Percentiles rank a stretch among this genome's conserved stretches.
phyloP scores from a whole-genome alignment of 2,888 invertebrate species.

The Encarsia formosa region DNA sequence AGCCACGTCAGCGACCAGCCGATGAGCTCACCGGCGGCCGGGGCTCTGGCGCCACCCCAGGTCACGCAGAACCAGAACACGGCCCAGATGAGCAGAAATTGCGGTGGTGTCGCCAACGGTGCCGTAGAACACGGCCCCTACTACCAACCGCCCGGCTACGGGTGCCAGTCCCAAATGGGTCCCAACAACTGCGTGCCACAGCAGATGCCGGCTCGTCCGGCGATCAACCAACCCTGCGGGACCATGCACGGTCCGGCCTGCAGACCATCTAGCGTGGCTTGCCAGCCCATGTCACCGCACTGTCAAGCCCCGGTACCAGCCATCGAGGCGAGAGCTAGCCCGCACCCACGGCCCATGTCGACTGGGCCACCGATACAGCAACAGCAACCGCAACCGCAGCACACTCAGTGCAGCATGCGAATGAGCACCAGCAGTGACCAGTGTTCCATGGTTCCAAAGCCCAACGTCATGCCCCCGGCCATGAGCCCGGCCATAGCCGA shows the following conservation, averaged over 20 bases:
- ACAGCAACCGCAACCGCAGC: slow-evolving; percentile 46
- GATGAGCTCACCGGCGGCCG: slow-evolving; percentile 47
- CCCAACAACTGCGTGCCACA: slow-evolving; percentile 31
- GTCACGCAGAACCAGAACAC: slow-evolving; percentile 43
- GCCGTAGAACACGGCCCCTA: slow-evolving; percentile 34
- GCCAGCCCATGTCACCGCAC: slow-evolving; percentile 42
- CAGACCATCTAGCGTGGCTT: slow-evolving; percentile 32
- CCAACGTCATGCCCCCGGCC: slow-evolving; percentile 12
- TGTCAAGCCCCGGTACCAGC: slow-evolving; percentile 50
- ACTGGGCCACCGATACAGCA: slow-evolving; percentile 42
- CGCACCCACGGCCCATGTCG: slow-evolving; percentile 21
- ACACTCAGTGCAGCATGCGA: slow-evolving; percentile 27
- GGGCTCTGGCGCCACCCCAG: slow-evolving; percentile 45
- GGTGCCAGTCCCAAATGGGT: slow-evolving; percentile 39
- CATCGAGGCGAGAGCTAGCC: slow-evolving; percentile 4
- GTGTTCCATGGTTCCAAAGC: slow-evolving; percentile 43
- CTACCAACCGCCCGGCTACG: slow-evolving; percentile 37
- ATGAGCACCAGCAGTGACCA: slow-evolving; percentile 50
- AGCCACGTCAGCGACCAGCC: slow-evolving; percentile 46
- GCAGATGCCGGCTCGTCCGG: slow-evolving; percentile 24
- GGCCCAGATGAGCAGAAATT: slow-evolving; percentile 46
- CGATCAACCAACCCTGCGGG: slow-evolving; percentile 28
- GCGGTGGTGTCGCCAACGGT: slow-evolving; percentile 20
- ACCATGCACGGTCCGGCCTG: slow-evolving; percentile 35
- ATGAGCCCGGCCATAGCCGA: slow-evolving; percentile 27